phyloP scores from a whole-genome alignment of 2,113 vertebrate species.

The Pristiophorus japonicus region DNA sequence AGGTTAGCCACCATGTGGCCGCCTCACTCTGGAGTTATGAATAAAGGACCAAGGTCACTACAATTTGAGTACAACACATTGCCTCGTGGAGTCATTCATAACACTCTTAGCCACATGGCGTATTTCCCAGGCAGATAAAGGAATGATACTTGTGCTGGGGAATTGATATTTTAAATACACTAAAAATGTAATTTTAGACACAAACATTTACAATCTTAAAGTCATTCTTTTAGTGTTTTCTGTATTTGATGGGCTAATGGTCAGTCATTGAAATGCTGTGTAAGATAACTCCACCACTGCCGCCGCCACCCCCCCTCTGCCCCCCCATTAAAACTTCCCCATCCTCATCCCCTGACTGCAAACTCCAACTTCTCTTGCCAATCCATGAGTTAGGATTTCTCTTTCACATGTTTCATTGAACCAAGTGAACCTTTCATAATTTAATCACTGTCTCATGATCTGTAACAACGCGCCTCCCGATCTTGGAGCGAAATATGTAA shows the following conservation, averaged over 20 bases:
- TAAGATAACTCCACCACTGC: not conserved
- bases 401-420: not conserved
- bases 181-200: not conserved
- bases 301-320: too few species aligned
- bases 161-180: not conserved
- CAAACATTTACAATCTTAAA: not conserved
- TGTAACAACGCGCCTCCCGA: not conserved
- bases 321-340: too few species aligned
- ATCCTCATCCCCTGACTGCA: not conserved
- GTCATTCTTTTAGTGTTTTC: not conserved
- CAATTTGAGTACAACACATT: too few species aligned
- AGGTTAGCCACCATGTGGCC: too few species aligned
- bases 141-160: not conserved
- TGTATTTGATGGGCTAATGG: not conserved
- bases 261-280: not conserved
- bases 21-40: too few species aligned
- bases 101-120: not conserved
- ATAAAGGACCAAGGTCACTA: too few species aligned
- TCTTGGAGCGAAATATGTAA: not conserved
- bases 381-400: not conserved
- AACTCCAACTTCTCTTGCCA: not conserved
- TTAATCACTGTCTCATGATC: not conserved
- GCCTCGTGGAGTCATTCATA: too few species aligned
- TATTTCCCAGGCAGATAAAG: not conserved
- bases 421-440: not conserved